A percentile compares a stretch with the other conserved stretches of the same genome.
Evolutionary conservation across 2,888 invertebrate species (phyloP).

Genomic region (Drosophila setosimentum): DNA sequence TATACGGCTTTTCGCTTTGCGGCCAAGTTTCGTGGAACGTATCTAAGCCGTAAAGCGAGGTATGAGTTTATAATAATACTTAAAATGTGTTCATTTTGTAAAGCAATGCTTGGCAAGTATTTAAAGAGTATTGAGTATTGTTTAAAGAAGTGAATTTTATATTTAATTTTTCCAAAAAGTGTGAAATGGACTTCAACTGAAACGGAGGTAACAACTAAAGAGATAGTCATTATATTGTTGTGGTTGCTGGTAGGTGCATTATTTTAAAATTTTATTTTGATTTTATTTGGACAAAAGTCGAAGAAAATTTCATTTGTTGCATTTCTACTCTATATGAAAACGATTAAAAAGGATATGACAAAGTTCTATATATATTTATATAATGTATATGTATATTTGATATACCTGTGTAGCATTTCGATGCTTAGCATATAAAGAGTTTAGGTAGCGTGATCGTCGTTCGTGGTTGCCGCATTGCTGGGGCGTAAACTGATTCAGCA

Average conservation of each 20-base stretch:
- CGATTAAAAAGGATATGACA: not conserved
- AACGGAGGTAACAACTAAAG: not conserved
- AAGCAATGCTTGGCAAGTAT: not conserved
- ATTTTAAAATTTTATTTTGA: not conserved
- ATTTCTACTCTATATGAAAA: not conserved
- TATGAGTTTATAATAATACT: not conserved
- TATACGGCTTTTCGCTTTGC: too few relatives aligned
- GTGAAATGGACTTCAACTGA: too few relatives aligned
- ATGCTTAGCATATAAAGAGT: conserved; percentile 77
- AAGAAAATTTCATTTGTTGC: not conserved
- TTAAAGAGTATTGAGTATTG: too few relatives aligned
- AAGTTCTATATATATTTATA: not conserved
- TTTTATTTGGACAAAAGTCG: not conserved
- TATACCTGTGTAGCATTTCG: conserved; percentile 47
- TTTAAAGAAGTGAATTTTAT: too few relatives aligned
- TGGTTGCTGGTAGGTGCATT: not conserved
- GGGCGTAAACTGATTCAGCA: conserved; percentile 59
- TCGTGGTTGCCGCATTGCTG: conserved; percentile 34
- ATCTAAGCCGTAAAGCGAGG: too few relatives aligned
- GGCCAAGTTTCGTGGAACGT: too few relatives aligned
- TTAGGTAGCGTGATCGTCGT: conserved; percentile 74
- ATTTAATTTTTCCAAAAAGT: too few relatives aligned
- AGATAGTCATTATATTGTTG: not conserved
- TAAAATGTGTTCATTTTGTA: not conserved
- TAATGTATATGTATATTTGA: not conserved